A percentile compares a stretch with the other conserved stretches of the same genome.
phyloP scores from a whole-genome alignment of 2,113 vertebrate genomes.

The Cyanoliseus patagonus region DNA sequence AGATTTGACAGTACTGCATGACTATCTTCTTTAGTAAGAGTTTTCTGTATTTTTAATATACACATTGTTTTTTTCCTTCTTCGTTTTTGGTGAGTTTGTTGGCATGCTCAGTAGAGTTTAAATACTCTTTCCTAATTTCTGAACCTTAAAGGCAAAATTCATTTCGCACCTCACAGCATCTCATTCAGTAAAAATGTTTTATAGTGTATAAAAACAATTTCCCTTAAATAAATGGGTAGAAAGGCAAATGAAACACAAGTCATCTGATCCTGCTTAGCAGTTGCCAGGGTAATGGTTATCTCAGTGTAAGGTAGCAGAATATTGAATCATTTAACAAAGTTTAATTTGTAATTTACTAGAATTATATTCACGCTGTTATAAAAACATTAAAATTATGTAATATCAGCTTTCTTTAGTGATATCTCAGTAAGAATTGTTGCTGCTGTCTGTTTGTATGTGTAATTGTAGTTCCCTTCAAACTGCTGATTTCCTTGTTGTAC shows the following conservation, averaged over 20 bases:
- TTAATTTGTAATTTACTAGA: neutral
- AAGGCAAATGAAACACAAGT: neutral
- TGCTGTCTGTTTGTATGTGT: neutral
- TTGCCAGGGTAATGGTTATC: neutral
- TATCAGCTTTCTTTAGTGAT: neutral
- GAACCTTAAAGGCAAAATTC: neutral
- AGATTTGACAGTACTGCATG: neutral
- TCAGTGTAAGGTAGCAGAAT: neutral
- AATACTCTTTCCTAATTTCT: neutral
- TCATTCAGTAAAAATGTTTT: neutral
- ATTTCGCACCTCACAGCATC: neutral
- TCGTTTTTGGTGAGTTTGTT: neutral
- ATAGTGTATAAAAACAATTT: neutral
- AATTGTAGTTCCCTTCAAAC: neutral
- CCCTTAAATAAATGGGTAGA: neutral
- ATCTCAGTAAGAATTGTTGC: neutral
- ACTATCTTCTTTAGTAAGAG: neutral
- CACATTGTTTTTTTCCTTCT: too few relatives aligned
- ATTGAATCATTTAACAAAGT: neutral
- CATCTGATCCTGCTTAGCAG: neutral
- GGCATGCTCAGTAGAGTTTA: neutral
- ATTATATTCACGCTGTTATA: neutral
- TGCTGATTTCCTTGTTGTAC: neutral
- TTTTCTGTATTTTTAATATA: neutral
- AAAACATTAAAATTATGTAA: neutral